Evolutionary conservation across 37 sponge, comb jelly and placozoan genomes (phyloP), one percentile per base, ranked within the genome.

Genomic region (Chondrosia reniformis): DNA sequence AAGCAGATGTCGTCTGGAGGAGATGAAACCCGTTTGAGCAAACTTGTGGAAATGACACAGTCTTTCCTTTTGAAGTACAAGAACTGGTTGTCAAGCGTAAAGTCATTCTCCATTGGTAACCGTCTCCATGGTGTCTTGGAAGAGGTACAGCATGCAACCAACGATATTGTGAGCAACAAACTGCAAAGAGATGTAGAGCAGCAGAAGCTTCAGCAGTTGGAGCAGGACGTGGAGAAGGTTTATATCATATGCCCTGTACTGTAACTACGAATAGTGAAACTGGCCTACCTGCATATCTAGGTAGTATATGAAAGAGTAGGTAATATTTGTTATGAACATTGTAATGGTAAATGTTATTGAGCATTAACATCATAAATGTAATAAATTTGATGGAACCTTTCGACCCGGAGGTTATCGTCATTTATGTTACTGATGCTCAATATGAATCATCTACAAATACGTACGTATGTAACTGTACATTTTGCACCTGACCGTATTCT

Each of bases 211-310:
- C 31, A 39, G 15, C 40, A 41, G 15, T 13, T 69, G 44, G 32
- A 30, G 36, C 72, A 69, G 42, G 72, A 69, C 24, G 72, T 37
- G 24, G 72, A 69, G 41, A 69, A 69, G 72, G 72, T 69, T 3
- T 2, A 17, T 39, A 69, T 6, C 58, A 56, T 28, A 56, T 6
- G 8, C 58, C n/a, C 58, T n/a, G n/a, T n/a, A n/a, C n/a, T n/a
- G n/a, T n/a, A n/a, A n/a, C n/a, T n/a, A n/a, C n/a, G n/a, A n/a
- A n/a, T n/a, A n/a, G n/a, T n/a, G n/a, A n/a, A n/a, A n/a, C n/a
- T n/a, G n/a, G n/a, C n/a, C n/a, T n/a, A n/a, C n/a, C n/a, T n/a
- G n/a, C n/a, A n/a, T n/a, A n/a, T n/a, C n/a, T n/a, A n/a, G n/a
- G n/a, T n/a, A n/a, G n/a, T n/a, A n/a, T n/a, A n/a, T n/a, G n/a